Evolutionary conservation across 2,888 invertebrate genomes (phyloP), one percentile per base, ranked within the genome.

Genomic region (Kryphioiulus occultus): DNA sequence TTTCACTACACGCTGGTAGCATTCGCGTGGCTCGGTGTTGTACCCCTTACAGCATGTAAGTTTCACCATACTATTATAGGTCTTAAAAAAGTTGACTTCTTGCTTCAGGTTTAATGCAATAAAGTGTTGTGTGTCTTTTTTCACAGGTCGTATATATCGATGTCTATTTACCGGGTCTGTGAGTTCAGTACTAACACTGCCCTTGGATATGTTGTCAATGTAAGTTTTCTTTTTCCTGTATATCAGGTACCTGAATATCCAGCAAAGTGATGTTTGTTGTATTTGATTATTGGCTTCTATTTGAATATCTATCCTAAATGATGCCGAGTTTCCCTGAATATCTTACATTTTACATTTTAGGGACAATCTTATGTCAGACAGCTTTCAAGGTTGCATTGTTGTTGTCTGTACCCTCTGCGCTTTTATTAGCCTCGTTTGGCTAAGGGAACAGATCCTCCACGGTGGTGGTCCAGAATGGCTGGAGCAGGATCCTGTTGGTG

Each of bases 381-480:
- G 98, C 89, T 96, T 98, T 91, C 97, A 98, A 89, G 99, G 99
- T 19, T 97, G 97, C 92, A 96, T 99, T 92, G 98, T 99, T 53
- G 98, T 99, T 17, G 96, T 97, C 3, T 98, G 99, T 91, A 99
- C 99, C 1, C 92, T 99, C 88, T 96, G 98, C 92, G 97, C 97
- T 0, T 99, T 99, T 91, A 98, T 99, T 90, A 98, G 98, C 9
- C 93, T 99, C 85, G 97, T 99, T 5, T 99, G 99, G 99, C 93
- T 99, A 86, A 93, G 99, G 89, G 99, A 99, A 92, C 99, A 99
- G 93, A 99, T 99, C 89, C 94, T 99, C 90, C 97, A 98, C 91
- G 99, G 98, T 0, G 99, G 98, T 42, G 99, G 98, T 0, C 98
- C 98, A 0, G 98, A 98, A 91, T 99, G 99, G 99, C 93, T 99